Base-by-base conservation (phyloP, 2,888 invertebrate genomes). In the Antheraea yamamai region DNA sequence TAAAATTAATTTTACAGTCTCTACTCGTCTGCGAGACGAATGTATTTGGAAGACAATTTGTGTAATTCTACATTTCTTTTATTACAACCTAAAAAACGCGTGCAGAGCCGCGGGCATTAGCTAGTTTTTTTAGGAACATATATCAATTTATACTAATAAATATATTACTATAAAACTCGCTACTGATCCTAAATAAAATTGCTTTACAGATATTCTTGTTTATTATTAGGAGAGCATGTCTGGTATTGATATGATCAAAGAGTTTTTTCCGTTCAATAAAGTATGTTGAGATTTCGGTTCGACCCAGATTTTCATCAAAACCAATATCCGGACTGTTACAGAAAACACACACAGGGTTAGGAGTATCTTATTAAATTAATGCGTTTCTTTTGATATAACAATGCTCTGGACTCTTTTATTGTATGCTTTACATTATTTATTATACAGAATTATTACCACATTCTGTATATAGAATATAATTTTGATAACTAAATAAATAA, bases 361-460 rank as follows among this genome's bases (percentile, higher is more conserved):
- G 76, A 78, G 74, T 78, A 79, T 78, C 76, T 83, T 82, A 81
- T 82, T 81, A 78, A 80, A 80, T 80, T 78, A 81, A 83, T 78
- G 78, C 74, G 77, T 58, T 76, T 73, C 77, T 78, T 81, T 73
- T 75, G 73, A 39, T 66, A n/a, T 39, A 61, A 66, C 30, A 66
- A 66, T 66, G 20, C 26, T 66, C 26, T 16, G 26, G 26, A 66
- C 26, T 4, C 26, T 66, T 16, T 75, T 79, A 72, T 74, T 64
- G 18, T 72, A 75, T 55, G 55, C 4, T 73, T 73, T 55, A 20
- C 20, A 20, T 6, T 55, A 55, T 20, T 16, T 55, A 23, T 23
- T 61, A 23, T 12, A 23, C 8, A 4, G 61, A 23, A 3, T 10
- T 20, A 23, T 61, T 61, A 55, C 20, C 61, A 23, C 61, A 12